Conservation (phyloP, 53 echinoderm and acorn worm species). For the Astropecten irregularis region DNA sequence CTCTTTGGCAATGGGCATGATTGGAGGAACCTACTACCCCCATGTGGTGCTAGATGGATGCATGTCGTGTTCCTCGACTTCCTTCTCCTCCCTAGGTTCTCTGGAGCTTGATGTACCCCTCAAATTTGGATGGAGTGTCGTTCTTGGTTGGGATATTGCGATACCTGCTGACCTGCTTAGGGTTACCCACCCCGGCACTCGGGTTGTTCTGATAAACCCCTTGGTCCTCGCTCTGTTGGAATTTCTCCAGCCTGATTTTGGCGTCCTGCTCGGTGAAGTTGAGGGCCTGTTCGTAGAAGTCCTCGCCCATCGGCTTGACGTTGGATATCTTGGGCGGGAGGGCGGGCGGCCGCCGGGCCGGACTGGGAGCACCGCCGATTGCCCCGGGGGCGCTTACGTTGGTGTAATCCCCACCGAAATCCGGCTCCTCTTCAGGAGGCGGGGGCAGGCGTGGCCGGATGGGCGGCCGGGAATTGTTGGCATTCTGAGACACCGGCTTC, state of each 20-base stretch:
- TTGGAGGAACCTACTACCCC: no score
- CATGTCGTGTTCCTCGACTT: no score
- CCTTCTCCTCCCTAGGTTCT: no score
- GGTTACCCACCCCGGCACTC: neutral
- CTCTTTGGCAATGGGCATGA: no score
- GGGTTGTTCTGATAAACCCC: neutral
- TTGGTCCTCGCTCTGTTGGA: neutral
- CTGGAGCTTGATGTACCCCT: neutral
- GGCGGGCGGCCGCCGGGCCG: neutral
- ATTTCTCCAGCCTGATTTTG: neutral
- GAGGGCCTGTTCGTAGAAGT: neutral
- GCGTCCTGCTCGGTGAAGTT: neutral
- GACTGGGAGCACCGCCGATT: neutral
- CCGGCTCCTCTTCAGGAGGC: neutral
- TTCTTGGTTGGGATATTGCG: neutral
- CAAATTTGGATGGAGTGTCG: neutral
- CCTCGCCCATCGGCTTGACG: neutral
- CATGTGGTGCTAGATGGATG: no score
- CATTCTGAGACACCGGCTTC: neutral
- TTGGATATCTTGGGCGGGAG: neutral
- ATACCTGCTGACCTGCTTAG: neutral
- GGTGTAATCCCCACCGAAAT: constrained; percentile 15
- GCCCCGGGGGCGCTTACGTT: neutral
- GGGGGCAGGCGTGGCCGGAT: no score
- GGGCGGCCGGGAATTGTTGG: no score